Base-by-base conservation (phyloP, 2,888 invertebrate genomes). In the Eupsilia transversa region DNA sequence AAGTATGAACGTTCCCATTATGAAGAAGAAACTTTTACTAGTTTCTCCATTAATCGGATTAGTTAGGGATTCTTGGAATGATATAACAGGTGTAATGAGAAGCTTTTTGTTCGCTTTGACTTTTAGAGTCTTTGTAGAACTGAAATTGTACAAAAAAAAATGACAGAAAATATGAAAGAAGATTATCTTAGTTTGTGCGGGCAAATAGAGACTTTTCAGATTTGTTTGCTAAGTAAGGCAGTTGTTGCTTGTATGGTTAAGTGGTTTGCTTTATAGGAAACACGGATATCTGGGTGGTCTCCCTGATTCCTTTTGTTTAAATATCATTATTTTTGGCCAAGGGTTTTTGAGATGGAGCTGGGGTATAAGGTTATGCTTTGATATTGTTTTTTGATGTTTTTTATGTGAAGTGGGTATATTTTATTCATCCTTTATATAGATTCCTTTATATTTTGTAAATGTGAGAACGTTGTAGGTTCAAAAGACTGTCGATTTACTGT, bases 1-100 rank as follows among this genome's bases (percentile, higher is more conserved):
- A n/a, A n/a, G n/a, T n/a, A 54, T 69, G 75, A 59, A 70, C 67
- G 83, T 57, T 79, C 71, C 66, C 71, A 73, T 85, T 82, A 75
- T 71, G 41, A 65, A 77, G 74, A 77, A 57, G 61, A 76, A 78
- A 87, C 80, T 86, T 87, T 87, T 86, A 86, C 87, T 83, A 72
- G 72, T 87, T 82, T 83, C 79, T 76, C 77, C 33, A 73, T 74
- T 65, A 74, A 73, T 64, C 60, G 38, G 76, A 83, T 82, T 82
- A 74, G 70, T 79, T 56, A 17, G 72, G 69, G 76, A 74, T 71
- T 84, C 41, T 46, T 72, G 64, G 59, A 79, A 76, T 77, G 30
- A 57, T 74, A 33, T 77, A 74, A 79, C 66, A 66, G 35, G 64
- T 69, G 60, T 67, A 57, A 46, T 71, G 6, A 14, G 10, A 23